A percentile compares a stretch with the other conserved stretches of the same genome.
Conservation (phyloP, 1,140 invertebrate genomes). For the Lerema accius region DNA sequence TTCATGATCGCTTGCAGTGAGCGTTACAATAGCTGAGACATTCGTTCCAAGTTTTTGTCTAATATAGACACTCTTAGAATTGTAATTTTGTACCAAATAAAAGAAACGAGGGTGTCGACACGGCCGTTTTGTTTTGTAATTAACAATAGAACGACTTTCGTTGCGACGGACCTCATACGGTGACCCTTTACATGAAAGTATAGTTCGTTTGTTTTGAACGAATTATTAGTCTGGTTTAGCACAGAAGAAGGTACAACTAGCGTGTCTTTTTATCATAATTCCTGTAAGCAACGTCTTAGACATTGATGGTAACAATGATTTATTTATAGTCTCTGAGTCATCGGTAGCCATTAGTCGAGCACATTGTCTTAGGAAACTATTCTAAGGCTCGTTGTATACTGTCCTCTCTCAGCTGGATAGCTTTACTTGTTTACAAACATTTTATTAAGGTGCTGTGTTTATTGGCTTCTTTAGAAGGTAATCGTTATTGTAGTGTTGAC, state of each 20-base stretch:
- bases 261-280: slow-evolving; percentile 51
- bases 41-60: slow-evolving; percentile 74
- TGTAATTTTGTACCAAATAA: slow-evolving; percentile 55
- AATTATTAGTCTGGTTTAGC: slow-evolving; percentile 81
- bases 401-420: slow-evolving; percentile 64
- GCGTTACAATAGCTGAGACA: slow-evolving; percentile 54
- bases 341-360: slow-evolving; percentile 67
- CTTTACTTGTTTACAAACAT: slow-evolving; percentile 81
- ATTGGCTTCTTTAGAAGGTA: slow-evolving; percentile 74
- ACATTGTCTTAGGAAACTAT: slow-evolving; percentile 64
- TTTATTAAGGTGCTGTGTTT: slow-evolving; percentile 78
- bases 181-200: slow-evolving; percentile 63
- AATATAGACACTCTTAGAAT: slow-evolving; percentile 46
- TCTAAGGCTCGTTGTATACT: slow-evolving; percentile 46
- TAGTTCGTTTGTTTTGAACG: slow-evolving; percentile 69
- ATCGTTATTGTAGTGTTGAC: slow-evolving; percentile 52
- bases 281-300: slow-evolving; percentile 59
- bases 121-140: slow-evolving; percentile 73
- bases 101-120: slow-evolving; percentile 77
- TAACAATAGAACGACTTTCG: slow-evolving; percentile 69
- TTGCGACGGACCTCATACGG: slow-evolving; percentile 65
- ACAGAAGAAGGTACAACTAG: slow-evolving; percentile 70
- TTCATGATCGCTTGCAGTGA: slow-evolving; percentile 61
- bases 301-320: slow-evolving; percentile 65
- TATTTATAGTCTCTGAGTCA: slow-evolving; percentile 76